Evolutionary conservation across 2,888 invertebrate genomes (phyloP), one percentile per base, ranked within the genome.

Genomic region (Drosophila dives): DNA sequence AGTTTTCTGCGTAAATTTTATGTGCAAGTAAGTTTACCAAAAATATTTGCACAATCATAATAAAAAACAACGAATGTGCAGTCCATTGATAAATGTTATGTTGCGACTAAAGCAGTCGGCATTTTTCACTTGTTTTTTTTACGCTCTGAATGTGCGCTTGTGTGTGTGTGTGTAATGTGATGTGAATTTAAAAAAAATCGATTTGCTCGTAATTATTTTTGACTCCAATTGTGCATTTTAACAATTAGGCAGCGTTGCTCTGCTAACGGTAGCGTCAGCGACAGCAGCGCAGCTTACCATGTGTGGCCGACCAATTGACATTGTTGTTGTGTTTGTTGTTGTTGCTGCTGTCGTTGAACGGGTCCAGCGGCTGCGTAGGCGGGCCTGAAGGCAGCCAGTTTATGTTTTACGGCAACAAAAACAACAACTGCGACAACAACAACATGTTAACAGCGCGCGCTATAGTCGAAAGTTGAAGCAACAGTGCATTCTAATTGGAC

Each of bases 41-140:
- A 8, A 59, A 45, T 64, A 48, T 40, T 20, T 20, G 17, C 55
- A 17, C 33, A 17, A 3, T 53, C 40, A 29, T 33, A 17, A 55
- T 56, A 48, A 20, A 55, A 15, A 29, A 2, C 17, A 33, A 5
- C 32, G 8, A 32, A 5, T 32, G 10, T 6, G 40, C 38, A 15
- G 5, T 7, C 26, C 26, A 17, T n/a, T 54, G 11, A 29, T 15
- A n/a, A 3, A n/a, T 38, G 55, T 8, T 38, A 12, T 38, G n/a
- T 15, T 29, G 38, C 12, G 38, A 12, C 12, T 29, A 42, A 15
- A 17, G 38, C 64, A 74, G 85, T 88, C 85, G 85, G 85, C 88
- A 80, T 85, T 85, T 83, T 86, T 71, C 72, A 72, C 68, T 80
- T 84, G 82, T 83, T 80, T 86, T 83, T 80, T 77, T 85, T 83